Base-by-base conservation (phyloP, 2,113 vertebrate species). In the Platichthys stellatus region DNA sequence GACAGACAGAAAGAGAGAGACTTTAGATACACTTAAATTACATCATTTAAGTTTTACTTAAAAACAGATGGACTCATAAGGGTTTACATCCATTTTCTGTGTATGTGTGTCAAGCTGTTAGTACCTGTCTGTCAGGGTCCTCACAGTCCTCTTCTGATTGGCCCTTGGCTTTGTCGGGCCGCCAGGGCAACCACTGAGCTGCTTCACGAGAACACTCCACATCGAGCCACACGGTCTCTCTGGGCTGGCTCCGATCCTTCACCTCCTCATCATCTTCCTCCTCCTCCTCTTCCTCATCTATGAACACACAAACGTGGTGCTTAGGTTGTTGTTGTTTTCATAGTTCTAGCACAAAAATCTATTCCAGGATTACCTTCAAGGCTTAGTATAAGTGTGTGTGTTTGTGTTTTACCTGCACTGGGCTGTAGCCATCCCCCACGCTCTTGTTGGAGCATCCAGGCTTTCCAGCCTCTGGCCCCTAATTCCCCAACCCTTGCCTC, bases 381-480 rank as follows among this genome's bases (percentile, higher is more conserved):
- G 40, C 40, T 43, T 13, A 45, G 43, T 45, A 15, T 45, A 45
- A 47, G 45, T 49, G 21, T n/a, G 21, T 53, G 21, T 80, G 14
- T 54, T 21, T 26, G 65, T 53, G 8, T 62, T 57, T 85, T 85
- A 98, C 97, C 97, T 90, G 92, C 90, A 49, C 66, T 86, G 76
- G 97, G 82, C 68, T 94, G 82, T 56, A 99, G 62, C 98, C 98
- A 99, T 63, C 98, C 98, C n/a, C 98, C 98, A 70, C 94, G 94
- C 80, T 99, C 97, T 88, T 99, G 97, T 88, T 98, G 98, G 57
- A 93, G 95, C 97, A 99, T 98, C 98, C 98, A 99, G 0, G 96
- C 94, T 66, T 93, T 95, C 98, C 98, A 99, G 57, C 98, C 98
- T 66, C 95, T 94, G 61, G 97, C 96, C 0, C 95, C 97, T 64